phyloP scores from a whole-genome alignment of 2,888 invertebrate genomes.

The Sacculina carcini region DNA sequence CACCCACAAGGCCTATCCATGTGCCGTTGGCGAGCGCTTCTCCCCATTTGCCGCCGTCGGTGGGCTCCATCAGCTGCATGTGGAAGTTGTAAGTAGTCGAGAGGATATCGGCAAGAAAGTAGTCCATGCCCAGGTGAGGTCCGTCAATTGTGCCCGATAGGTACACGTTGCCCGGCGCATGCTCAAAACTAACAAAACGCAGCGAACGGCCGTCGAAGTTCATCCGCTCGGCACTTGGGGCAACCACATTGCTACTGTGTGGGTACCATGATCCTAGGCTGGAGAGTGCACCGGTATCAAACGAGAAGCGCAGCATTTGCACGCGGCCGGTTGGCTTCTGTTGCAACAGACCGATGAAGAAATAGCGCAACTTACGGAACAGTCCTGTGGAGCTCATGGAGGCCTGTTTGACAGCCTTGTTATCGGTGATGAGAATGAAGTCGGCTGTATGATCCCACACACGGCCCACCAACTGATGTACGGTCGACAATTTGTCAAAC shows the following conservation, averaged over 20 bases:
- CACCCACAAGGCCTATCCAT: slow-evolving; percentile 13
- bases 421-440: background rate
- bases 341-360: background rate
- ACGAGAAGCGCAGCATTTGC: background rate
- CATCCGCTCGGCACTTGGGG: background rate
- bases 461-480: background rate
- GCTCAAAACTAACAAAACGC: slow-evolving; percentile 10
- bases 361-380: background rate
- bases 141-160: background rate
- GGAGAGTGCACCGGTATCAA: background rate
- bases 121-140: slow-evolving; percentile 7
- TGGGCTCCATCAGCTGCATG: slow-evolving; percentile 9
- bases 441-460: background rate
- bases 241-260: background rate
- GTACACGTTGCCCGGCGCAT: slow-evolving; percentile 10
- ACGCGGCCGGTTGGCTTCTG: background rate
- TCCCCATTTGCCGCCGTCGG: slow-evolving; percentile 12
- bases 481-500: background rate
- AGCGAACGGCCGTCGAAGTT: slow-evolving; percentile 8
- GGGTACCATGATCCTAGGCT: background rate
- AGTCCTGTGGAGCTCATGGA: background rate
- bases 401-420: background rate
- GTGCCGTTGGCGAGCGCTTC: slow-evolving; percentile 10
- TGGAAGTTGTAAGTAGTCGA: slow-evolving; percentile 8
- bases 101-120: slow-evolving; percentile 7